phyloP scores from a whole-genome alignment of 2,888 invertebrate species.

The Eristalinus sepulchralis region DNA sequence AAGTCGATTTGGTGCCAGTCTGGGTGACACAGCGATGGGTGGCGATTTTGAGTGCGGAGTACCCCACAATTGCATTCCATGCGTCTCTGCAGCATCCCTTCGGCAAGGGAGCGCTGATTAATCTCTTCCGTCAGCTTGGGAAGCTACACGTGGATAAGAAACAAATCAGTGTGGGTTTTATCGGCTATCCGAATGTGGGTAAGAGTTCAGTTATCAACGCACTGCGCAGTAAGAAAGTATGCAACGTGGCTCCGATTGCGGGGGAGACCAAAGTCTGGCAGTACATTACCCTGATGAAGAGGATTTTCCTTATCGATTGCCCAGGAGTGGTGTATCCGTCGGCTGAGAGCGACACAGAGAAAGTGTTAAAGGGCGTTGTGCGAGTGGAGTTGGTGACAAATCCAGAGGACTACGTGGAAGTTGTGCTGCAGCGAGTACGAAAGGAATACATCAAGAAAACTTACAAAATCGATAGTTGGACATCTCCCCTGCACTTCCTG shows the following conservation, averaged over 20 bases:
- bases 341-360: constrained; percentile 96
- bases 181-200: constrained; percentile 99
- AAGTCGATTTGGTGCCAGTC: constrained; percentile 97
- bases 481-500: constrained; percentile 91
- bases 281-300: constrained; percentile 98
- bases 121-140: constrained; percentile 95
- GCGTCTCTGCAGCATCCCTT: constrained; percentile 99
- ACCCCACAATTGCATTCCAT: constrained; percentile 99
- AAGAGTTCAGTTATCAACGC: constrained; percentile 99
- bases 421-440: constrained; percentile 92
- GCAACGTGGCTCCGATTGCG: constrained; percentile 99
- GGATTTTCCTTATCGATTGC: constrained; percentile 98
- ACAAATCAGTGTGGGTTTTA: constrained; percentile 99
- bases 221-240: constrained; percentile 96
- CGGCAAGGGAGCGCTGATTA: constrained; percentile 98
- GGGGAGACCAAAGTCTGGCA: constrained; percentile 99
- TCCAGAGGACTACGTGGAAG: constrained; percentile 96
- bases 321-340: constrained; percentile 99
- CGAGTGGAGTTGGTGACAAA: constrained; percentile 96
- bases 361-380: constrained; percentile 98
- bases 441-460: constrained; percentile 94
- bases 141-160: constrained; percentile 98
- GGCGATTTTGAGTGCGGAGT: constrained; percentile 94
- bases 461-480: constrained; percentile 93
- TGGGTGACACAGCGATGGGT: constrained; percentile 99